Evolutionary conservation across 2,113 vertebrate species (phyloP), one percentile per base, ranked within the genome.

Genomic region (Cisticola juncidis): DNA sequence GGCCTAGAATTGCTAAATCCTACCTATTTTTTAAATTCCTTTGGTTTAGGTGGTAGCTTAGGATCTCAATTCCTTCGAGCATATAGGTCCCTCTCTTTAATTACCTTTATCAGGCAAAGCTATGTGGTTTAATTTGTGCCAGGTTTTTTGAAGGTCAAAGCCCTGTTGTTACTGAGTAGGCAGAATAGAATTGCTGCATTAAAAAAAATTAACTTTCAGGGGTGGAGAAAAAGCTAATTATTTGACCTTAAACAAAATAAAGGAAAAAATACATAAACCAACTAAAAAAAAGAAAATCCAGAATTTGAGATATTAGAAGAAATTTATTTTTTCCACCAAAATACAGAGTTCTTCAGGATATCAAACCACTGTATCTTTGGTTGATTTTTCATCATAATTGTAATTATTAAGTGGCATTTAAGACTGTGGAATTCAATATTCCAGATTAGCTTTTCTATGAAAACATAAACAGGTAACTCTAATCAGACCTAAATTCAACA

Each of bases 211-310:
- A 65, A 6, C 47, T 58, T 53, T 42, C 56, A 35, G 42, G n/a
- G 24, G 22, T 6, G 8, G 5, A 7, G 8, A 24, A 12, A 65
- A 29, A 84, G 35, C 15, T 57, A 62, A 42, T 58, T 42, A 58
- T 70, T 17, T 81, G 9, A 31, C 31, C 21, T 42, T 83, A 36
- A 54, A 42, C 26, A 48, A 45, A 77, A 50, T 44, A 24, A 64
- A 42, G 12, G 14, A 54, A 25, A 90, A 66, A 87, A 35, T 58
- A 50, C 0, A 12, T 8, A 9, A 24, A 29, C 16, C 50, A 62
- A 42, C 2, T 1, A 2, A 61, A 31, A 12, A 44, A 35, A 4
- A 9, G 28, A 21, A 28, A 2, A 2, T 42, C 0, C 66, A 51
- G 60, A 61, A 71, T 69, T 83, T 1, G 1, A 14, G 38, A 54